phyloP scores from a whole-genome alignment of 2,888 invertebrate species.

The Papilio elwesi region DNA sequence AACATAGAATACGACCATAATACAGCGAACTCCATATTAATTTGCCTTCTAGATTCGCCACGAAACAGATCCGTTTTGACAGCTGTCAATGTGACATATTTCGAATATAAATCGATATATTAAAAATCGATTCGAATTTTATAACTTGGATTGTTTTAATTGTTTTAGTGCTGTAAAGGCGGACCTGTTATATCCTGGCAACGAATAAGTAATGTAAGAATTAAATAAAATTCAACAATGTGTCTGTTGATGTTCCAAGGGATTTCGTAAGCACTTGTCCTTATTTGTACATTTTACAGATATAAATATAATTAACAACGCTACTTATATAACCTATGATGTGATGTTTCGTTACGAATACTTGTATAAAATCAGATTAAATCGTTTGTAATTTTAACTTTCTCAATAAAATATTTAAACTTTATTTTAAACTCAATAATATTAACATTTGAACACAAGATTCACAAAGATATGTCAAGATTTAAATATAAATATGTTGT shows the following conservation, averaged over 20 bases:
- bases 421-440: no score
- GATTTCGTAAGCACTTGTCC: constrained; percentile 14
- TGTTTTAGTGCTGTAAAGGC: neutral
- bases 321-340: neutral
- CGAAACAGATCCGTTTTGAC: neutral
- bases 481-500: constrained; percentile 1
- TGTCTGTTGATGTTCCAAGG: neutral
- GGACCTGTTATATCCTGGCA: neutral
- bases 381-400: neutral
- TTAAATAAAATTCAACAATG: constrained; percentile 2
- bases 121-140: neutral
- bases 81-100: constrained; percentile 3
- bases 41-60: neutral
- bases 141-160: neutral
- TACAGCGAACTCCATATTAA: neutral
- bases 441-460: constrained; percentile 15
- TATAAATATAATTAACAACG: constrained; percentile 1
- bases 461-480: constrained; percentile 4
- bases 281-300: constrained; percentile 15
- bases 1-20: constrained; percentile 20
- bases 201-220: neutral
- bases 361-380: neutral
- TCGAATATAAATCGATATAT: neutral
- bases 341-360: neutral
- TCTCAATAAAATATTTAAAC: no score